Evolutionary conservation across 1,140 invertebrate species (phyloP).

Genomic region (Himalopsyche phryganea): DNA sequence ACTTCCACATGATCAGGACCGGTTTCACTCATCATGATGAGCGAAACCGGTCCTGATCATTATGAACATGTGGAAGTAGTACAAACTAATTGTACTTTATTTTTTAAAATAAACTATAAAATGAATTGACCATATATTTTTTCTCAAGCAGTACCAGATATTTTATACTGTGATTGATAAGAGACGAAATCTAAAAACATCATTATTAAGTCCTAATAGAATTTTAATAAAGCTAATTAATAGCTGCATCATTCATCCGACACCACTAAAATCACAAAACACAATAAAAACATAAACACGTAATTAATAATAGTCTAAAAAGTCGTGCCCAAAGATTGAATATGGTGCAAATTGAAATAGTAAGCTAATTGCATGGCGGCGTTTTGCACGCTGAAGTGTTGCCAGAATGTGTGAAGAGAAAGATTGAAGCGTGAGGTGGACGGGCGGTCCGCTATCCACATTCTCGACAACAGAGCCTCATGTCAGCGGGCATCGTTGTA

Average conservation of each 20-base stretch:
- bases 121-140: too few species aligned
- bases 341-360: constrained; percentile 48
- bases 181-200: too few species aligned
- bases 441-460: constrained; percentile 29
- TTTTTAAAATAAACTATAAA: too few species aligned
- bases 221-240: too few species aligned
- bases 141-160: too few species aligned
- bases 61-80: too few species aligned
- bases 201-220: too few species aligned
- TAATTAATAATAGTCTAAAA: constrained; percentile 1
- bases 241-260: background rate
- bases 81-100: too few species aligned
- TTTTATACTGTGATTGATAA: too few species aligned
- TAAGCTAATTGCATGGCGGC: constrained; percentile 41
- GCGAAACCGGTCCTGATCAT: too few species aligned
- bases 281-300: constrained; percentile 1
- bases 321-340: constrained; percentile 29
- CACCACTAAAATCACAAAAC: background rate
- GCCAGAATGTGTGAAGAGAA: background rate
- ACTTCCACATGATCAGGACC: too few species aligned
- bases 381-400: constrained; percentile 30
- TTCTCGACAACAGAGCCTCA: constrained; percentile 44
- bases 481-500: constrained; percentile 46
- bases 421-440: constrained; percentile 38
- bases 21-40: too few species aligned